Evolutionary conservation across 1,140 invertebrate genomes (phyloP), one percentile per base, ranked within the genome.

Genomic region (Octopus bimaculoides): DNA sequence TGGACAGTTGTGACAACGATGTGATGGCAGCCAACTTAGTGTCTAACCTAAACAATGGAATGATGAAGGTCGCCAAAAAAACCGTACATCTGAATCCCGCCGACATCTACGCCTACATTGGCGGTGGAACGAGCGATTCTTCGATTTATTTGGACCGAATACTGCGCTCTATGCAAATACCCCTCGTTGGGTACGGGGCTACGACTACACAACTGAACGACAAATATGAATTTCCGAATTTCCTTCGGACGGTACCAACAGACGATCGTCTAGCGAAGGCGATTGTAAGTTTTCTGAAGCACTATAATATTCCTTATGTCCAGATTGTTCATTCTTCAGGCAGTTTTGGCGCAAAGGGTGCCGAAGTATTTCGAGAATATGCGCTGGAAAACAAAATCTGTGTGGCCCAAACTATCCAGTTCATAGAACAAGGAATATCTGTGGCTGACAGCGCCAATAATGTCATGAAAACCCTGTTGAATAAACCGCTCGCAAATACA

Each of bases 161-260:
- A 66, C 80, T 89, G 53, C 87, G 84, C 54, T 79, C 94, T 0
- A 93, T 95, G 84, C 92, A 93, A 82, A 94, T 95, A 79, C 94
- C 94, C 0, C 94, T 95, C 89, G 94, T 96, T 84, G 94, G 94
- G 54, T 96, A 95, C 89, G 95, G 94, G 3, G 93, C 94, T 4
- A 95, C 94, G 4, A 93, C 93, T 26, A 92, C 91, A 77, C 93
- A 94, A 87, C 90, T 96, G 53, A 93, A 93, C 73, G 93, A 95
- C 87, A 93, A 94, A 86, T 92, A 92, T 79, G 91, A 93, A 81
- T 96, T 94, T 89, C 93, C 93, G 69, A 95, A 93, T 83, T 96
- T 95, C 91, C 89, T 95, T 82, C 91, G 95, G 5, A 94, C 95
- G 4, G 94, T 96, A 52, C 95, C 95, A 26, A 93, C 94, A 0